Evolutionary conservation across 2,113 vertebrate genomes (phyloP).

Genomic region (Lepus americanus): DNA sequence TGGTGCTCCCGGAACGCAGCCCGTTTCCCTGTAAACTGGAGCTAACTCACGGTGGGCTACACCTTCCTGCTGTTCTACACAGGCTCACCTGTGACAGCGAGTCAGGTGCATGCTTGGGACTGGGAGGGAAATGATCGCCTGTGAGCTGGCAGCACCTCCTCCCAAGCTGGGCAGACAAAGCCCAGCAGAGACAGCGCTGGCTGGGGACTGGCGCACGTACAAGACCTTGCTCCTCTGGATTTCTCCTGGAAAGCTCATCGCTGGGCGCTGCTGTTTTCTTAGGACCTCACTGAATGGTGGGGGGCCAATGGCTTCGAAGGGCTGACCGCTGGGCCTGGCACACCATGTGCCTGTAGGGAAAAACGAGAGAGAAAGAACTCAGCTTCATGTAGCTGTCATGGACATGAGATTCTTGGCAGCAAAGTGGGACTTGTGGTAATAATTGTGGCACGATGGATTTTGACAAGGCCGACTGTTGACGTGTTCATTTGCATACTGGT

Average conservation of each 20-base stretch:
- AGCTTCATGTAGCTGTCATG: conserved; percentile 64
- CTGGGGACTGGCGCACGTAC: accelerated
- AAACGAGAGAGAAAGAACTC: neutral
- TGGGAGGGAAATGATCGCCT: accelerated
- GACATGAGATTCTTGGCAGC: conserved; percentile 71
- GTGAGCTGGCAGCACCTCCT: accelerated
- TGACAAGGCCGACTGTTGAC: conserved; percentile 75
- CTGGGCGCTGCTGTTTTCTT: accelerated
- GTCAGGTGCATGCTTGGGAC: accelerated
- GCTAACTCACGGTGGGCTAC: accelerated
- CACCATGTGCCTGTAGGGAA: neutral
- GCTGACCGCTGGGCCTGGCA: neutral
- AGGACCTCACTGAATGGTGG: neutral
- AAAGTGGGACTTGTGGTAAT: conserved; percentile 69
- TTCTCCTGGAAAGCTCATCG: neutral
- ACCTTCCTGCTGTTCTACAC: too few species aligned
- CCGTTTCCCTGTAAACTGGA: accelerated
- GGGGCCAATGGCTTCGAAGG: neutral
- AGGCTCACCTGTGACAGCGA: accelerated
- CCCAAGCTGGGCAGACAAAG: neutral
- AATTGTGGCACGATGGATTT: conserved; percentile 68
- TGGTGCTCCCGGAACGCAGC: accelerated
- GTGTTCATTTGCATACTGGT: conserved; percentile 74
- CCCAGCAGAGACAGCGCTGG: accelerated
- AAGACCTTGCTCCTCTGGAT: neutral